Conservation (phyloP, 2,888 invertebrate species). For the Stenodema calcarata region DNA sequence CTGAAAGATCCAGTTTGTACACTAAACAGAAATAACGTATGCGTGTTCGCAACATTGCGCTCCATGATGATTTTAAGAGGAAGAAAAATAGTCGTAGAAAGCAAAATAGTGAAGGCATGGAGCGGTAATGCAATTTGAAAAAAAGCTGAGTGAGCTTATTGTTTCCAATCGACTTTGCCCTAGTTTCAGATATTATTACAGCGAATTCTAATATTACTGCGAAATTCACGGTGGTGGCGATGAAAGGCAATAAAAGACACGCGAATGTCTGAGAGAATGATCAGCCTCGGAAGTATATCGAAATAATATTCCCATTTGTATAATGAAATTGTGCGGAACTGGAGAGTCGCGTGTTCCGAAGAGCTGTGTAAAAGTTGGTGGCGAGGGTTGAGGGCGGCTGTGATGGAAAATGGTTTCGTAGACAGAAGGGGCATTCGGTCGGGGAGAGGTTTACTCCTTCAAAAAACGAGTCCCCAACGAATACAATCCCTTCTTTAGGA, state of each 20-base stretch:
- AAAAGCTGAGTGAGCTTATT: too few species aligned
- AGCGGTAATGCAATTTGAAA: too few species aligned
- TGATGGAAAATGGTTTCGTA: background rate
- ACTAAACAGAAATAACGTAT: too few species aligned
- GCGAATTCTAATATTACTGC: background rate
- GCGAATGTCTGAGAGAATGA: background rate
- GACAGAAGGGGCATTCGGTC: background rate
- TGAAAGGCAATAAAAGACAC: constrained; percentile 3
- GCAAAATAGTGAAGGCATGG: too few species aligned
- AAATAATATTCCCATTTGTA: constrained; percentile 45
- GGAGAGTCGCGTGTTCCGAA: background rate
- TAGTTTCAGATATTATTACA: background rate
- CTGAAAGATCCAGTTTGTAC: too few species aligned
- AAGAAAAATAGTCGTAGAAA: too few species aligned
- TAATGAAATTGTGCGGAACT: constrained; percentile 13
- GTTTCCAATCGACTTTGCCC: too few species aligned
- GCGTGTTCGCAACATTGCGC: too few species aligned
- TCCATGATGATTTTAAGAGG: too few species aligned
- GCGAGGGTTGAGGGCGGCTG: background rate
- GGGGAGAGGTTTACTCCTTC: background rate
- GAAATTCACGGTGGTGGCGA: background rate
- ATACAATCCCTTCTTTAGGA: background rate
- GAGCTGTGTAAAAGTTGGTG: background rate
- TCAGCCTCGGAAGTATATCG: background rate
- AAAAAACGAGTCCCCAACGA: background rate